These are phyloP conservation scores for Bovichtus diacanthus DNA, from an alignment of 2,797 vertebrate species.

Conservation along the genomic window DNA sequence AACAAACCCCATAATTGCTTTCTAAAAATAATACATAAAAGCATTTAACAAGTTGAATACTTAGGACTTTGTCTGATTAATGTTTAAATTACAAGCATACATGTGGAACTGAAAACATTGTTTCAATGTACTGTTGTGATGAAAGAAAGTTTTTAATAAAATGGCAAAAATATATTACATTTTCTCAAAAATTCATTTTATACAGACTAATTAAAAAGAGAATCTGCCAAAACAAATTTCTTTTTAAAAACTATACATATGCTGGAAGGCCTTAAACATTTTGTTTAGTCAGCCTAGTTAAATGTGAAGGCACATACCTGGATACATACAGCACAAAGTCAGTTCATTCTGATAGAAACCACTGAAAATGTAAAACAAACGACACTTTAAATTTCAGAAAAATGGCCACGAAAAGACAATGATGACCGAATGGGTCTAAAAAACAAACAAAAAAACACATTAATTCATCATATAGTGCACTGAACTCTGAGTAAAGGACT, in stretches of 20 bases:
- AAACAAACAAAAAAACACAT: conserved; percentile 9
- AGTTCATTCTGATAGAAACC: neutral
- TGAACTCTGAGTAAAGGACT: neutral
- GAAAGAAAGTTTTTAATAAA: conserved; percentile 39
- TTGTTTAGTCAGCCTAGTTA: neutral
- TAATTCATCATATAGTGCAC: neutral
- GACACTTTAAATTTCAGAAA: neutral
- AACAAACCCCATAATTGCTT: neutral
- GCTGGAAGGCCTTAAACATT: conserved; percentile 2
- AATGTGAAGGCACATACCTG: conserved; percentile 52
- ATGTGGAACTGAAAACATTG: neutral
- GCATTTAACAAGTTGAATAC: neutral
- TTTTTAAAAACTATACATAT: conserved; percentile 19
- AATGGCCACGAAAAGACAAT: neutral
- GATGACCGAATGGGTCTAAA: neutral
- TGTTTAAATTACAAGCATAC: neutral
- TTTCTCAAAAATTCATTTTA: conserved; percentile 23
- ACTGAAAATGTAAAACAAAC: neutral
- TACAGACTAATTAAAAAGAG: conserved; percentile 17
- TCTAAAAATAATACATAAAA: neutral
- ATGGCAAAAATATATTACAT: conserved; percentile 52
- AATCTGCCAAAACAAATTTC: neutral
- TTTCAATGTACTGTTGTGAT: neutral
- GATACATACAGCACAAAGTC: conserved; percentile 22
- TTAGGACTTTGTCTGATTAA: neutral